Conservation (phyloP, 2,113 vertebrate genomes). For the Tichodroma muraria region DNA sequence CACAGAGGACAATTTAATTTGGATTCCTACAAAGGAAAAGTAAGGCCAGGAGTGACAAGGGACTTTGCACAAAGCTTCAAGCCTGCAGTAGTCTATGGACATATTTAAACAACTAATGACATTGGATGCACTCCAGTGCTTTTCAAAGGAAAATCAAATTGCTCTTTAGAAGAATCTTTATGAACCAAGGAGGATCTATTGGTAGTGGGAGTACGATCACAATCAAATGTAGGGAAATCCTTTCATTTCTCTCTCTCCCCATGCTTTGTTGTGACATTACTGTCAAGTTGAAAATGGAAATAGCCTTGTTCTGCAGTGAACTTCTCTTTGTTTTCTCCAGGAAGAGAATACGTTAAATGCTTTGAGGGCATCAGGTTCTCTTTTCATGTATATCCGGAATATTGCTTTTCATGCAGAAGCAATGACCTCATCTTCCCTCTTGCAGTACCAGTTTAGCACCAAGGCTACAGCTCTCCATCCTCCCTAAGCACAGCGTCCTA, state of each 20-base stretch:
- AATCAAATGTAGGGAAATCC: background rate
- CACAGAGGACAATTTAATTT: background rate
- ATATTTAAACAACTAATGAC: conserved; percentile 6
- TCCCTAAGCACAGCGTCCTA: background rate
- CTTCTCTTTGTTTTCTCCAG: background rate
- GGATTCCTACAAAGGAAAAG: background rate
- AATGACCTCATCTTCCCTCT: background rate
- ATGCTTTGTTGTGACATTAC: background rate
- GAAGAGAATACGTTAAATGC: background rate
- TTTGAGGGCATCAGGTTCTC: background rate
- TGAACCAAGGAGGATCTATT: background rate
- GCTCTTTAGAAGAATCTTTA: background rate
- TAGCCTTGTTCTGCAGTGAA: background rate
- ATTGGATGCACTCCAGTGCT: background rate
- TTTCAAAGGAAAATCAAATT: conserved; percentile 33
- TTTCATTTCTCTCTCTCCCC: background rate
- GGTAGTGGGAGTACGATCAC: background rate
- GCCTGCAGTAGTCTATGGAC: background rate
- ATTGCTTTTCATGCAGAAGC: background rate
- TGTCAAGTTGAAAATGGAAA: background rate
- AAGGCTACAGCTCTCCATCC: background rate
- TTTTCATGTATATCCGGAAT: background rate
- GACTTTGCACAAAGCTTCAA: background rate
- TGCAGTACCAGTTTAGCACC: background rate
- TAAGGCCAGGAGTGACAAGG: background rate